Evolutionary conservation across 2,888 invertebrate genomes (phyloP), one percentile per base, ranked within the genome.

Genomic region (Yponomeuta malinellus): DNA sequence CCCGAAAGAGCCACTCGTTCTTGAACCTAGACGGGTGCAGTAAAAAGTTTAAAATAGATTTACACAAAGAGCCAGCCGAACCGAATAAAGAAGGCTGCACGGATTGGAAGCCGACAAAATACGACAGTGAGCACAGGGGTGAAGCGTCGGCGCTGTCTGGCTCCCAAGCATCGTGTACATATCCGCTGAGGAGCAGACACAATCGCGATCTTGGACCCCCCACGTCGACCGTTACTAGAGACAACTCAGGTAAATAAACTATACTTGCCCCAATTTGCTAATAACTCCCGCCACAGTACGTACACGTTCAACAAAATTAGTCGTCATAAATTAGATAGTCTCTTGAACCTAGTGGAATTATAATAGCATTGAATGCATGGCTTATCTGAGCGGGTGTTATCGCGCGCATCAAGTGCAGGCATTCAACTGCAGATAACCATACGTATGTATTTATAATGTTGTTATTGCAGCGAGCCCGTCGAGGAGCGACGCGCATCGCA

Each of bases 21-120:
- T 78, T 90, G 71, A 84, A 86, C 76, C 75, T 85, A 74, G 90
- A 89, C 72, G 85, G 87, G 77, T 86, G 83, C 77, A 83, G 86
- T 78, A 88, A 92, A 83, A 90, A 87, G 83, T 89, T 92, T 83
- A 94, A 93, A 90, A 92, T 93, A 90, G 93, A 93, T 83, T 76
- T 83, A 78, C 86, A 84, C 78, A 87, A 81, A 80, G 92, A 83
- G 76, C 84, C 87, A 68, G 77, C 77, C 68, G 76, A 81, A 63
- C 86, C 86, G 59, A 75, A 82, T 12, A 82, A 76, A 72, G 83
- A 83, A 74, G 82, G 81, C 74, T 78, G 78, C 73, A 71, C 75
- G 63, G 73, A 52, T 23, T 70, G 71, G 69, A 65, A 59, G 48
- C 43, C 75, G 73, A 76, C 73, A 10, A 68, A 15, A 48, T 23